A percentile compares a stretch with the other conserved stretches of the same genome.
phyloP scores from a whole-genome alignment of 2,888 invertebrate species.

The Amphiduros pacificus region DNA sequence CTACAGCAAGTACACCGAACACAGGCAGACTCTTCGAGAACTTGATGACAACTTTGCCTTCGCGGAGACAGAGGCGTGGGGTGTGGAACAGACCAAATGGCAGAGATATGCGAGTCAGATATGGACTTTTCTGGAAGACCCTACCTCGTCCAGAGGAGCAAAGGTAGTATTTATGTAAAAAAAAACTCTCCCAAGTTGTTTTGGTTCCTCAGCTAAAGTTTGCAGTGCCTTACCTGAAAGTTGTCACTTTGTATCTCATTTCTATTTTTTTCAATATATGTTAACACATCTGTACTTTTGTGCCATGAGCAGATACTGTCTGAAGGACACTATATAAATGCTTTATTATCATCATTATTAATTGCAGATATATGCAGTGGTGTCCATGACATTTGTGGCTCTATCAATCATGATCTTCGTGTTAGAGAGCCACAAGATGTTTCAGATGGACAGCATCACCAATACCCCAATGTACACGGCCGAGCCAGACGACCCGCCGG shows the following conservation, averaged over 20 bases:
- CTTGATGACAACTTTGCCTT: slow-evolving; percentile 54
- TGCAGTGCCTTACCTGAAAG: too few relatives aligned
- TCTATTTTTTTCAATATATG: too few relatives aligned
- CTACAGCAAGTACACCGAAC: slow-evolving; percentile 54
- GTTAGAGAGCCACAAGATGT: slow-evolving; percentile 51
- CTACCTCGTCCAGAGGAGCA: slow-evolving; percentile 44
- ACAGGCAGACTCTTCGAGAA: slow-evolving; percentile 52
- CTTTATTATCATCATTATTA: too few relatives aligned
- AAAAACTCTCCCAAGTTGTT: too few relatives aligned
- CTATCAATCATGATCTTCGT: slow-evolving; percentile 54
- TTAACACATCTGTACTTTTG: too few relatives aligned
- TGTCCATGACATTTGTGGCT: slow-evolving; percentile 55
- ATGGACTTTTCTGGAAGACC: slow-evolving; percentile 55
- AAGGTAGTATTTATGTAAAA: slow-evolving; percentile 39
- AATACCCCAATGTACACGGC: slow-evolving; percentile 13
- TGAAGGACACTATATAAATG: too few relatives aligned
- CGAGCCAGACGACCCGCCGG: slow-evolving; percentile 3
- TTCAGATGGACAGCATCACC: slow-evolving; percentile 37
- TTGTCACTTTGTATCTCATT: too few relatives aligned
- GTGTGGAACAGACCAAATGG: slow-evolving; percentile 32
- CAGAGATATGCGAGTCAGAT: slow-evolving; percentile 39
- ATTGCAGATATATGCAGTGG: slow-evolving; percentile 47
- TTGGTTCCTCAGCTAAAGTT: too few relatives aligned
- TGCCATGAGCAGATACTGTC: background rate
- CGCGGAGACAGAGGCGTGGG: slow-evolving; percentile 39